Base-by-base conservation (phyloP, 2,888 invertebrate species). In the Gastracanthus pulcherrimus region DNA sequence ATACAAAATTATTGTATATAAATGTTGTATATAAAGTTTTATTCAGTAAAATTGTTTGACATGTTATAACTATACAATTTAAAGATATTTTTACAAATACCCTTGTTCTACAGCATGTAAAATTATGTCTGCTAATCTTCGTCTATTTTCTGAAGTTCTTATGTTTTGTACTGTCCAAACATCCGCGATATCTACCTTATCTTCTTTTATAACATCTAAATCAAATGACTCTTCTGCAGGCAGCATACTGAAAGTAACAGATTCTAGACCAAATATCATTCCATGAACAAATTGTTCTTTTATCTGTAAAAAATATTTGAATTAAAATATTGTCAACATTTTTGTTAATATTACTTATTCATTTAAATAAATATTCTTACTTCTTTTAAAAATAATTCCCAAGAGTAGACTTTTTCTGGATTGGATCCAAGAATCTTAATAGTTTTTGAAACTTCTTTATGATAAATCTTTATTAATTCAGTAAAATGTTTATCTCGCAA, bases 81-180 rank as follows among this genome's bases (percentile, higher is more conserved):
- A 34, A 29, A 13, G 26, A 45, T n/a, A 23, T 19, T 38, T 64
- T 72, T 60, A 78, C 36, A 82, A 78, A 75, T 41, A 95, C 11
- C 94, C 94, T 83, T 92, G 92, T 85, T 95, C 94, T 0, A 95
- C 94, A 51, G 94, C 94, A 88, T 95, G 94, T 48, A 94, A 94
- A 9, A 96, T 92, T 34, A 95, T 92, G 82, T 94, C 93, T 0
- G 95, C 95, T 66, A 95, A 92, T 58, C 95, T 92, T 55, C 92
- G 90, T 29, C 95, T 92, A 7, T 94, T 94, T 23, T 92, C 92
- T 83, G 93, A 92, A 0, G 94, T 93, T 86, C 94, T 93, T 77
- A 96, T 93, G 0, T 94, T 94, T 41, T 92, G 89, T 1, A 96
- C 85, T 79, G 92, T 92, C 95, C 95, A 96, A 3, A 96, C 92